phyloP scores from a whole-genome alignment of 1,140 invertebrate species.

The Gryllus bimaculatus region DNA sequence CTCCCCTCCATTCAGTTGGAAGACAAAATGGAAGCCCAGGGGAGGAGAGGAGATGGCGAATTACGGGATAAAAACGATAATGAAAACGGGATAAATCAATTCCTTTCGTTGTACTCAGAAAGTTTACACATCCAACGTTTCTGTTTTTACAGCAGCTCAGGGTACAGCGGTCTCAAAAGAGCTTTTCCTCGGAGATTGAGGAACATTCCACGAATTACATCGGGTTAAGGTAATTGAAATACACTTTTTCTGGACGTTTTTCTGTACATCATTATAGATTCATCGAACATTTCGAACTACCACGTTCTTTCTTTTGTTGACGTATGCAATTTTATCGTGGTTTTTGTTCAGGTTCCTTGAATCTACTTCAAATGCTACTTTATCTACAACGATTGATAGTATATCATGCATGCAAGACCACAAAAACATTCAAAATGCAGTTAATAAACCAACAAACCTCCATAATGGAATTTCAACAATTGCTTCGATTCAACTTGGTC shows the following conservation, averaged over 20 bases:
- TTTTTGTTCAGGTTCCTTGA: too few relatives aligned
- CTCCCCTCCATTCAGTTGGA: background rate
- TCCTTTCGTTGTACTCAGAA: background rate
- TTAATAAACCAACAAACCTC: too few relatives aligned
- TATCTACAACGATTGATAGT: too few relatives aligned
- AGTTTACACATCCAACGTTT: background rate
- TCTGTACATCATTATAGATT: background rate
- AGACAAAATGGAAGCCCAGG: background rate
- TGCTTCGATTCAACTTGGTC: too few relatives aligned
- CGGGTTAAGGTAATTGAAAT: background rate
- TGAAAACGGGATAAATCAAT: constrained; percentile 5
- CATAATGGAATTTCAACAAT: too few relatives aligned
- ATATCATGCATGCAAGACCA: too few relatives aligned
- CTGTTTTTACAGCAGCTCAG: constrained; percentile 3
- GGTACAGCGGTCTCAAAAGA: background rate
- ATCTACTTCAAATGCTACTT: too few relatives aligned
- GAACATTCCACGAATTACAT: background rate
- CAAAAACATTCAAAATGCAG: too few relatives aligned
- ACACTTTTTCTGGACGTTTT: background rate
- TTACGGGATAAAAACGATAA: background rate
- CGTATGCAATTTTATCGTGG: too few relatives aligned
- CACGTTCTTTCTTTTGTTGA: too few relatives aligned
- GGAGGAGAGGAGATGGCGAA: background rate
- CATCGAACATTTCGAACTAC: background rate
- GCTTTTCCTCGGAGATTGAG: background rate